phyloP scores from a whole-genome alignment of 2,888 invertebrate genomes.

The Thymelicus lineola region DNA sequence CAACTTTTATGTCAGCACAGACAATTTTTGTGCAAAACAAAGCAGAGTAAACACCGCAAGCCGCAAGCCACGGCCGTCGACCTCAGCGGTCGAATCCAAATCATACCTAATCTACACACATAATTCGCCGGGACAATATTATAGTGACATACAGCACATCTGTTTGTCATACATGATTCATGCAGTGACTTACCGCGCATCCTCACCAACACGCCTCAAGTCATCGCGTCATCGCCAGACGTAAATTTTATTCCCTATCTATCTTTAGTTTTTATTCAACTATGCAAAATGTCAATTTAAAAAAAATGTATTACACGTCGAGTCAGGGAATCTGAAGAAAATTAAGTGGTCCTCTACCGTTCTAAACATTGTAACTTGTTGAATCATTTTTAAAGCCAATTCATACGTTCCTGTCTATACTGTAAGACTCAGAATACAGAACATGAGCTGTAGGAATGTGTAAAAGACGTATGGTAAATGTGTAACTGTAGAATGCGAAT shows the following conservation, averaged over 20 bases:
- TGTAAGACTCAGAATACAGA: too few relatives aligned
- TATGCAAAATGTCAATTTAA: neutral
- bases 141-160: slow-evolving; percentile 55
- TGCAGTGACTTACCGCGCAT: slow-evolving; percentile 46
- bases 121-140: slow-evolving; percentile 62
- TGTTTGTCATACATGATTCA: slow-evolving; percentile 67
- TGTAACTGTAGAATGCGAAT: too few relatives aligned
- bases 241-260: slow-evolving; percentile 22
- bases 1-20: slow-evolving; percentile 13
- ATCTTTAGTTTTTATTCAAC: neutral
- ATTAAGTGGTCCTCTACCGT: too few relatives aligned
- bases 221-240: slow-evolving; percentile 46
- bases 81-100: slow-evolving; percentile 56
- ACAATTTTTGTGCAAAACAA: slow-evolving; percentile 27
- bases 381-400: too few relatives aligned
- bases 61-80: slow-evolving; percentile 53
- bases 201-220: slow-evolving; percentile 47
- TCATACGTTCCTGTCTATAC: too few relatives aligned
- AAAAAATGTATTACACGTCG: neutral
- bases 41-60: slow-evolving; percentile 41
- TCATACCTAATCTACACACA: slow-evolving; percentile 42
- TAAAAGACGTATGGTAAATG: too few relatives aligned
- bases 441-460: too few relatives aligned
- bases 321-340: too few relatives aligned
- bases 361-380: too few relatives aligned